Evolutionary conservation across 1,140 invertebrate species (phyloP), one percentile per base, ranked within the genome.

Genomic region (Nasonia vitripennis): DNA sequence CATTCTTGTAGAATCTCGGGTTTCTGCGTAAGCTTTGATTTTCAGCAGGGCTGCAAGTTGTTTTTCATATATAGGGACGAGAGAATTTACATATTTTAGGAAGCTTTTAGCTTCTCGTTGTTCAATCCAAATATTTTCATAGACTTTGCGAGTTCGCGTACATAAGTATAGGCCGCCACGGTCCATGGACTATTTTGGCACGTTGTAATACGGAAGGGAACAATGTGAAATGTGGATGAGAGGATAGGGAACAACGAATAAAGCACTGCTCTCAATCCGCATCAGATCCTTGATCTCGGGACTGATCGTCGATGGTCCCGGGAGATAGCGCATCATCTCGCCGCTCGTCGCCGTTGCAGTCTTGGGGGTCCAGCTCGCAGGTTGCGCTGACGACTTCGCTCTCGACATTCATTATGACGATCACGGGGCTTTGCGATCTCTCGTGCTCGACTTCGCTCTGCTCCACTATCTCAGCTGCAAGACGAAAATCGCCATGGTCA

Each of bases 101-200:
- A 6, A 37, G 34, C 34, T 37, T 27, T 27, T 27, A 27, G 34
- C 34, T 37, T 37, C 34, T 37, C 34, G 34, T 37, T 37, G 34
- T 27, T 27, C 27, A 27, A n/a, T 62, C 55, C 2, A 62, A 62
- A 62, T 20, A n/a, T 62, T 62, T 62, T n/a, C 12, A n/a, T n/a
- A 62, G 20, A 62, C 20, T 62, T 62, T n/a, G 55, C 20, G 17
- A 62, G 55, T 62, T n/a, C 5, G 20, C 55, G 55, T 7, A 9
- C 6, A 62, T 6, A 17, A 5, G 7, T 20, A 62, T 62, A 62
- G 48, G 11, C 48, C 48, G 14, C 17, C 0, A 27, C 27, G 27
- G 27, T 27, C 27, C 27, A 27, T 2, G 1, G 5, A 86, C 48
- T 73, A 83, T 62, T 90, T 91, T 91, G 90, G 90, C 90, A 91